Evolutionary conservation across 2,797 vertebrate genomes (phyloP), one percentile per base, ranked within the genome.

Genomic region (Podargus strigoides): DNA sequence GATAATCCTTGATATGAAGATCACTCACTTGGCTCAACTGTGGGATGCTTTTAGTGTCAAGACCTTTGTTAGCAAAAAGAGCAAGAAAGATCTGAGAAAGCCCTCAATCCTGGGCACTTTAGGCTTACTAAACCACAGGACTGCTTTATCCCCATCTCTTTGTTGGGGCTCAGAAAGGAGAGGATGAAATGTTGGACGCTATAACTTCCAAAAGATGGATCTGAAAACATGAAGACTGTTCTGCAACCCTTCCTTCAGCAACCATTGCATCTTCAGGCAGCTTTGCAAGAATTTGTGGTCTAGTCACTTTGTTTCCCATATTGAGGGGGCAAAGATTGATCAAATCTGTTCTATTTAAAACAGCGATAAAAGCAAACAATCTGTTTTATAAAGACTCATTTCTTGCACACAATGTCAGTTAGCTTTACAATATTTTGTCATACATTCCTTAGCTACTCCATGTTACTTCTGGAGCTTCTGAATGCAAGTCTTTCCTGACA

Each of bases 401-500:
- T 93, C 76, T 66, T 59, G 34, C 58, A 41, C 58, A 47, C 9
- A 30, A 13, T 19, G 14, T 82, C 92, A 88, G 79, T 64, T 75
- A 80, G 55, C 69, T 93, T 92, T 90, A 84, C 59, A 67, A 56
- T 73, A 76, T 68, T 91, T 81, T 94, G 83, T 82, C 89, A 74
- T 44, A 62, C 70, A 82, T 88, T 93, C 70, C 70, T 86, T 86
- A 84, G 74, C 83, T 78, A 62, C 37, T 91, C 63, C 49, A 3
- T 52, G 59, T 50, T 74, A 77, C 77, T 58, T 69, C 39, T 78
- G 41, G 66, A 93, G 79, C 20, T 82, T 91, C 74, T 86, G 67
- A 93, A 94, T 82, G 59, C 63, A 95, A 93, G 80, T 94, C 90
- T 34, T 88, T 63, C 56, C 68, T 79, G 85, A 89, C 76, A 93